phyloP scores from a whole-genome alignment of 2,888 invertebrate genomes.

The Caenorhabditis sp. region DNA sequence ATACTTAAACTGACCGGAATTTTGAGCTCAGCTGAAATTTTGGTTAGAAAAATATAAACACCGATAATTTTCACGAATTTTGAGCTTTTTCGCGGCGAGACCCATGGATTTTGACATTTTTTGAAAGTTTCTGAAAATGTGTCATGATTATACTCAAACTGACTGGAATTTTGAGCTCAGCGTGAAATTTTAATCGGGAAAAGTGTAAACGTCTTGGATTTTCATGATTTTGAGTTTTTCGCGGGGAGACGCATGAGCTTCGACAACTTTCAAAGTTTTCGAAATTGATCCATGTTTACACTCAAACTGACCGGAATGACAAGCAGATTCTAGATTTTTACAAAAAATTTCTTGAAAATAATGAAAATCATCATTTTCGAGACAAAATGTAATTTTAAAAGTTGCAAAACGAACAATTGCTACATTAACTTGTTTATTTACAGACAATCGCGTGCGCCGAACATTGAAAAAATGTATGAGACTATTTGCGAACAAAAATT shows the following conservation, averaged over 20 bases:
- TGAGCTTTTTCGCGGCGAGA: too few relatives aligned
- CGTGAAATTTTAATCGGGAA: too few relatives aligned
- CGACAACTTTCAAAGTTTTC: neutral
- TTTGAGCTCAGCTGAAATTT: neutral
- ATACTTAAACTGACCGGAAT: neutral
- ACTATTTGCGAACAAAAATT: constrained; percentile 57
- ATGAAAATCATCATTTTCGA: neutral
- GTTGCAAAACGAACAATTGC: neutral
- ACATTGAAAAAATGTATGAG: constrained; percentile 60
- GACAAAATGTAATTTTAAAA: neutral
- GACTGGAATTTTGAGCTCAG: too few relatives aligned
- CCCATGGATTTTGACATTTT: too few relatives aligned
- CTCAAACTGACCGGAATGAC: neutral
- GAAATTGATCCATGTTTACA: neutral
- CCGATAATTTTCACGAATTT: too few relatives aligned
- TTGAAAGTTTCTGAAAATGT: too few relatives aligned
- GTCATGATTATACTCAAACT: too few relatives aligned
- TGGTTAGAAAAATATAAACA: neutral
- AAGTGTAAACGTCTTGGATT: too few relatives aligned
- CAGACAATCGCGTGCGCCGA: constrained; percentile 47
- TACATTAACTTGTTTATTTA: constrained; percentile 5
- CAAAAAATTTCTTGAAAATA: neutral
- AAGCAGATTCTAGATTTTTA: neutral
- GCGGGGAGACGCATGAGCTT: too few relatives aligned
- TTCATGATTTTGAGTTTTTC: too few relatives aligned